Evolutionary conservation across 2,888 invertebrate species (phyloP).

Genomic region (Hydriomena furcata): DNA sequence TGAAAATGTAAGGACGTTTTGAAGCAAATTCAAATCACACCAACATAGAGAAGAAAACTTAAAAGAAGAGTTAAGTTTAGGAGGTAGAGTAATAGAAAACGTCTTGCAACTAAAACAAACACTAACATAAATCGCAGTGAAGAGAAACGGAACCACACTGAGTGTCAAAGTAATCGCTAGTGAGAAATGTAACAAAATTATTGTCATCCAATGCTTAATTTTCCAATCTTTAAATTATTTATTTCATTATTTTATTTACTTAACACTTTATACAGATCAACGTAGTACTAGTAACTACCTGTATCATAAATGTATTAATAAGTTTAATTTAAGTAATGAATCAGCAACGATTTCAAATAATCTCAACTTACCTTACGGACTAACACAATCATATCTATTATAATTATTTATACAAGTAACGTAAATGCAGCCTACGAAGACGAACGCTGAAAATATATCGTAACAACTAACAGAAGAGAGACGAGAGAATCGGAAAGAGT

Average conservation of each 20-base stretch:
- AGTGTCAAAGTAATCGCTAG: conserved; percentile 52
- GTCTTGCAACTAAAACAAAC: conserved; percentile 14
- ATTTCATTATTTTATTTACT: conserved; percentile 59
- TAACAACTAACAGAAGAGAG: conserved; percentile 26
- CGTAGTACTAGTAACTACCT: conserved; percentile 56
- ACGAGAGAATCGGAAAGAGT: conserved; percentile 34
- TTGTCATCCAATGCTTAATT: conserved; percentile 81
- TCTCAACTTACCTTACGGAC: conserved; percentile 50
- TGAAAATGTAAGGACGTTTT: conserved; percentile 14
- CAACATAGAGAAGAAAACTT: background rate
- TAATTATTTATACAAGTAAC: conserved; percentile 8
- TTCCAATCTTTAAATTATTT: conserved; percentile 68
- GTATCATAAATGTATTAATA: conserved; percentile 31
- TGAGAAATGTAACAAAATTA: conserved; percentile 76
- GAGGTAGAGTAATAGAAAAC: background rate
- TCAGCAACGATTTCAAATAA: conserved; percentile 54
- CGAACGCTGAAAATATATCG: conserved; percentile 10
- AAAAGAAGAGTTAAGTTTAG: background rate
- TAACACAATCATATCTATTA: conserved; percentile 34
- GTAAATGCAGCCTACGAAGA: conserved; percentile 19
- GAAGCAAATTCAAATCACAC: conserved; percentile 8
- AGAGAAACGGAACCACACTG: conserved; percentile 43
- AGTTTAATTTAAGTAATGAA: too few relatives aligned
- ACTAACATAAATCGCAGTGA: conserved; percentile 12
- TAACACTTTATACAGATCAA: conserved; percentile 72